These are phyloP conservation scores for Isaurus tuberculatus DNA, from an alignment of 92 coral and sea anemone genomes.

Conservation along the genomic window DNA sequence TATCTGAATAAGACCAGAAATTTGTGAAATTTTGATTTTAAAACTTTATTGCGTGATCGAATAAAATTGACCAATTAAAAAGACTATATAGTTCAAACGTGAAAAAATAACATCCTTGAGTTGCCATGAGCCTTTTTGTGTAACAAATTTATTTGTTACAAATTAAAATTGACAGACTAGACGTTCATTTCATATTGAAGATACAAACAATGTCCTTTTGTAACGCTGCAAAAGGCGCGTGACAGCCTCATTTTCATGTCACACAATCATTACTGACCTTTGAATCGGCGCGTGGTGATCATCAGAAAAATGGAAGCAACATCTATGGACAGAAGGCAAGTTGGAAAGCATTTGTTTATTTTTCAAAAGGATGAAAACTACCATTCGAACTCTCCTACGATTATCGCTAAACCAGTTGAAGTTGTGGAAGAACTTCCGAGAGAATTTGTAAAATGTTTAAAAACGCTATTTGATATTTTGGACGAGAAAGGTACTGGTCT, in stretches of 20 bases:
- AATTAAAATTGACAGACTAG: too few species aligned
- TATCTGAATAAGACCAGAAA: too few species aligned
- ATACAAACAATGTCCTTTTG: neutral
- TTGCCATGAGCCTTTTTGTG: too few species aligned
- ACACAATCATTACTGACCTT: neutral
- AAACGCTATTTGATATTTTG: constrained; percentile 85
- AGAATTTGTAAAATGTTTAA: constrained; percentile 89
- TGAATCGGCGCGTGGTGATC: constrained; percentile 29
- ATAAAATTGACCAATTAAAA: too few species aligned
- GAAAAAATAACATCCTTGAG: too few species aligned
- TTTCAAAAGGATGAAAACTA: constrained; percentile 59
- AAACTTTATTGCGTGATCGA: too few species aligned
- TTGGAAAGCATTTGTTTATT: constrained; percentile 77
- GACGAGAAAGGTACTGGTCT: constrained; percentile 83
- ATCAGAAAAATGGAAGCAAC: constrained; percentile 6
- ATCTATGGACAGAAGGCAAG: constrained; percentile 63
- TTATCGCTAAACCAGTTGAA: constrained; percentile 44
- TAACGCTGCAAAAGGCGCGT: constrained; percentile 1
- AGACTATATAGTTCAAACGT: too few species aligned
- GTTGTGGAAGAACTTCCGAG: constrained; percentile 78
- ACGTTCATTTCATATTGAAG: too few species aligned
- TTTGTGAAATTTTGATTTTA: too few species aligned
- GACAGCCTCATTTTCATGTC: constrained; percentile 39
- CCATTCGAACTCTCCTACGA: constrained; percentile 32
- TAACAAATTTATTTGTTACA: too few species aligned